These are phyloP conservation scores for Lagorchestes hirsutus DNA, from an alignment of 2,797 vertebrate species.

Conservation along the genomic window DNA sequence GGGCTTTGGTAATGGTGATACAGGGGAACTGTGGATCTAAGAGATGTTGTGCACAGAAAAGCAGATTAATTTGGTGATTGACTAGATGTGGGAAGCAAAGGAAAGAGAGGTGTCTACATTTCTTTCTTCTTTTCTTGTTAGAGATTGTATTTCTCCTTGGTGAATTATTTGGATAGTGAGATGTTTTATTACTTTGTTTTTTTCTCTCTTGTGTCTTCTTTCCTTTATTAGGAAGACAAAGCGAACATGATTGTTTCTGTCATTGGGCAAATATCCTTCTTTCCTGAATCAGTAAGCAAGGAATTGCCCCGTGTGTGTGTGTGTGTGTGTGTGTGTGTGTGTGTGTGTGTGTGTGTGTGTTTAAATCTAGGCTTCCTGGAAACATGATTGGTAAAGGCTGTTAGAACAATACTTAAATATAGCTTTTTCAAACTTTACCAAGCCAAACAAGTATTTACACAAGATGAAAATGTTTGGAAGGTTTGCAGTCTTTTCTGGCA, in stretches of 20 bases:
- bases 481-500: background rate
- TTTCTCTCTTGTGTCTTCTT: constrained; percentile 65
- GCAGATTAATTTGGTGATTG: background rate
- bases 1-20: background rate
- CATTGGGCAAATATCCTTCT: constrained; percentile 68
- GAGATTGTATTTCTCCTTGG: constrained; percentile 21
- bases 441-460: constrained; percentile 73
- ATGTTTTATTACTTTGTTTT: constrained; percentile 57
- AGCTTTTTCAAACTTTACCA: constrained; percentile 77
- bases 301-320: constrained; percentile 51
- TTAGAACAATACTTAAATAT: constrained; percentile 79
- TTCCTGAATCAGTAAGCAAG: constrained; percentile 76
- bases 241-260: constrained; percentile 71
- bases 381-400: constrained; percentile 77
- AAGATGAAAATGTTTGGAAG: constrained; percentile 39
- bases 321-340: constrained; percentile 1
- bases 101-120: background rate
- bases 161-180: constrained; percentile 38
- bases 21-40: constrained; percentile 34
- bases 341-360: constrained; percentile 16
- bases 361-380: constrained; percentile 73
- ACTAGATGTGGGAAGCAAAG: background rate
- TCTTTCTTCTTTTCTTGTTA: background rate
- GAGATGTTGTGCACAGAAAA: background rate
- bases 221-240: constrained; percentile 68